Evolutionary conservation across 2,113 vertebrate genomes (phyloP).

Genomic region (Epinephelus lanceolatus): DNA sequence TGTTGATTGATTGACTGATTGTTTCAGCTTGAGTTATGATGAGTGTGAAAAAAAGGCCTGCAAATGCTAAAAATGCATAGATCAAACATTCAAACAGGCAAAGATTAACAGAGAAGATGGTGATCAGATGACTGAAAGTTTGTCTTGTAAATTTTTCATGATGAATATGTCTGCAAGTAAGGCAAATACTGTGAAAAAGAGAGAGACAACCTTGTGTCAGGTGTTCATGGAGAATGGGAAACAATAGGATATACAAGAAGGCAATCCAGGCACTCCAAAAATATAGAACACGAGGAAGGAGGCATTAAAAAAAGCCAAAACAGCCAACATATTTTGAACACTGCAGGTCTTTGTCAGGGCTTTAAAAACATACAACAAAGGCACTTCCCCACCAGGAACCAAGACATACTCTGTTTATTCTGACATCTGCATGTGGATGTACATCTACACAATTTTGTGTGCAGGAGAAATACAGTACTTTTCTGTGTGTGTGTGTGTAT

Average conservation of each 20-base stretch:
- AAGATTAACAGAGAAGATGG: neutral
- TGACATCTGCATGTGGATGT: neutral
- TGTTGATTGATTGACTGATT: neutral
- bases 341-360: too few relatives aligned
- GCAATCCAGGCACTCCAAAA: too few relatives aligned
- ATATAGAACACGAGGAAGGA: too few relatives aligned
- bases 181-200: too few relatives aligned
- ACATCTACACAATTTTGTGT: neutral
- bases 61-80: neutral
- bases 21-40: neutral
- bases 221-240: too few relatives aligned
- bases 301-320: too few relatives aligned
- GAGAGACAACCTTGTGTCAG: too few relatives aligned
- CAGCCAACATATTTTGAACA: too few relatives aligned
- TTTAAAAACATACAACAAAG: too few relatives aligned
- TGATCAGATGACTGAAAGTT: neutral
- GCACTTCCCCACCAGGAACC: too few relatives aligned
- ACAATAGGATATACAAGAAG: too few relatives aligned
- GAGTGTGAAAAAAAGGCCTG: neutral
- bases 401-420: neutral
- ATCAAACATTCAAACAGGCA: neutral
- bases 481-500: neutral
- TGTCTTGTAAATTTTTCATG: neutral
- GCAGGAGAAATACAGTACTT: neutral
- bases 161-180: neutral